Evolutionary conservation across 1,140 invertebrate genomes (phyloP).

Genomic region (Achatina immaculata): DNA sequence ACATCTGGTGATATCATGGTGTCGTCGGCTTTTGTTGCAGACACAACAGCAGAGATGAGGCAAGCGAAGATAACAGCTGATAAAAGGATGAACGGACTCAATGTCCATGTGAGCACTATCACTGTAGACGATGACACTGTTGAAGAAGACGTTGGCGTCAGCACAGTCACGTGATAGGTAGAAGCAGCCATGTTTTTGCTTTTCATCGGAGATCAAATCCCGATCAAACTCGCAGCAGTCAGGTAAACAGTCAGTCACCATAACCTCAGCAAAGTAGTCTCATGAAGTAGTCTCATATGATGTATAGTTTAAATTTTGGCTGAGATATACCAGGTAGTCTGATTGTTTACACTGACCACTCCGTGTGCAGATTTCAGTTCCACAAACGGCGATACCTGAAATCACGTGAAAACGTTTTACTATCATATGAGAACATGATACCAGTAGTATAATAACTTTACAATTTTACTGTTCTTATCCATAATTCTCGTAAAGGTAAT

Average conservation of each 20-base stretch:
- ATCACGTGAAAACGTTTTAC: no score
- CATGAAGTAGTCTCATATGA: no score
- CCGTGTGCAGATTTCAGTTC: no score
- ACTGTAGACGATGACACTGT: background rate
- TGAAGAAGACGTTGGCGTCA: background rate
- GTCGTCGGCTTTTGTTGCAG: background rate
- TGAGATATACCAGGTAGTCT: no score
- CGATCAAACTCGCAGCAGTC: background rate
- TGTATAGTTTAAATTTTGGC: no score
- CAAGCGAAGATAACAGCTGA: constrained; percentile 13
- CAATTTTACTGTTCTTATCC: no score
- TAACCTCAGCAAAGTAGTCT: no score
- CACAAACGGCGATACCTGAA: no score
- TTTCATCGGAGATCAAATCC: background rate
- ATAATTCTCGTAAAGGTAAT: no score
- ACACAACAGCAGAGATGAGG: background rate
- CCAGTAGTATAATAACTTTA: no score
- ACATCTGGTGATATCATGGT: background rate
- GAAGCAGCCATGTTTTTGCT: background rate
- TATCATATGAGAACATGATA: no score
- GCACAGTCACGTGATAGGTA: constrained; percentile 2
- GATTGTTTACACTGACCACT: no score
- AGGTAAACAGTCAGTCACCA: background rate
- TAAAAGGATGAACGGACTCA: background rate
- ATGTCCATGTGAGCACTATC: background rate